These are phyloP conservation scores for Biston stratarius DNA, from an alignment of 2,888 invertebrate genomes.

Conservation along the genomic window DNA sequence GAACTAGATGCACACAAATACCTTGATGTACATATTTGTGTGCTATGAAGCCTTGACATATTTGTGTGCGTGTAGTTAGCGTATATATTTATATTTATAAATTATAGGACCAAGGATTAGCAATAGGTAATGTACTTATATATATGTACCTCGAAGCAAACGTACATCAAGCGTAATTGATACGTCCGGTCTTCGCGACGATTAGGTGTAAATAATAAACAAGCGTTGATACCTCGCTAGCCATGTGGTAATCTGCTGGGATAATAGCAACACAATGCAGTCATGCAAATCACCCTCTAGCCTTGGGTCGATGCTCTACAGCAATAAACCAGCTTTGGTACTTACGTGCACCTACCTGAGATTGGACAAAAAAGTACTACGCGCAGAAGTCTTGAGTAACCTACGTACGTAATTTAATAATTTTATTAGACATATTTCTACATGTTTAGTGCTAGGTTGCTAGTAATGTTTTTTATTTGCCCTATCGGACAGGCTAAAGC, in stretches of 20 bases:
- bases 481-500: no score
- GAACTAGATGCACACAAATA: no score
- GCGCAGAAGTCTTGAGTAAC: no score
- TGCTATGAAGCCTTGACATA: no score
- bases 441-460: no score
- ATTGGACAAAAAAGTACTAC: not conserved
- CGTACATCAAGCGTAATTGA: not conserved
- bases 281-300: slow-evolving; percentile 42
- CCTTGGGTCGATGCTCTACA: slow-evolving; percentile 48
- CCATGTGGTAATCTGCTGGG: slow-evolving; percentile 27
- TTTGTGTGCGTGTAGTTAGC: no score
- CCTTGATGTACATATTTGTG: no score
- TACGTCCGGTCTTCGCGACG: slow-evolving; percentile 1
- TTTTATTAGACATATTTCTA: no score
- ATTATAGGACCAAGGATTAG: not conserved
- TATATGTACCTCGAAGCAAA: not conserved
- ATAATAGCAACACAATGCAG: slow-evolving; percentile 40
- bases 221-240: slow-evolving; percentile 23
- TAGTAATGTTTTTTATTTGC: no score
- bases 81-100: no score
- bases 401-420: no score
- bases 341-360: not conserved
- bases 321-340: slow-evolving; percentile 1
- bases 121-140: not conserved
- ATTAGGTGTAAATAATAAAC: slow-evolving; percentile 31